phyloP scores from a whole-genome alignment of 1,140 invertebrate genomes.

The Arion vulgaris region DNA sequence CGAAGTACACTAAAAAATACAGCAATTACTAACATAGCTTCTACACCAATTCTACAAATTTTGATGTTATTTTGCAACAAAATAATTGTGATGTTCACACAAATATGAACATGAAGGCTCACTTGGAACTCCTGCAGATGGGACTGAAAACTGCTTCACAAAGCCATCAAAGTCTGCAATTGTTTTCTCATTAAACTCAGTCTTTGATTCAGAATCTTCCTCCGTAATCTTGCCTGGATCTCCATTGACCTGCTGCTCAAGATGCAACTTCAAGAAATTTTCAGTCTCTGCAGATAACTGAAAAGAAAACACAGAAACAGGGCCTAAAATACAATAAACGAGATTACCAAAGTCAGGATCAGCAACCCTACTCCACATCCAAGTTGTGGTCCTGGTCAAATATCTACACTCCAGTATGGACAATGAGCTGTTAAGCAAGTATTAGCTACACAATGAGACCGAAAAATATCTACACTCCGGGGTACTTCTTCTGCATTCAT shows the following conservation, averaged over 20 bases:
- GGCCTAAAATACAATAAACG: neutral
- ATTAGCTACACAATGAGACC: no score
- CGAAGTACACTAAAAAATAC: no score
- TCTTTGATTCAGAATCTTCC: neutral
- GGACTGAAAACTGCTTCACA: constrained; percentile 22
- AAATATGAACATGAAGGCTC: neutral
- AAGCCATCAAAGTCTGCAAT: constrained; percentile 26
- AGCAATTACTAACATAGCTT: no score
- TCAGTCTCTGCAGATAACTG: constrained; percentile 31
- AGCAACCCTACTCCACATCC: no score
- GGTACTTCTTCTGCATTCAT: no score
- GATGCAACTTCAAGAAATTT: constrained; percentile 3
- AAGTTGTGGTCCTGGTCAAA: no score
- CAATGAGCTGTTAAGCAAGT: no score
- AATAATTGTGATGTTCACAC: no score
- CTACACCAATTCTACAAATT: no score
- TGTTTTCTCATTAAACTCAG: constrained; percentile 8
- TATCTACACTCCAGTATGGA: no score
- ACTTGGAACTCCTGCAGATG: constrained; percentile 29
- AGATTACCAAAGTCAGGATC: neutral
- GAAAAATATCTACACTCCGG: no score
- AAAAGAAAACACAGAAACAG: neutral
- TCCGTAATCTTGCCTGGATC: neutral
- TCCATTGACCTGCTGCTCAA: neutral
- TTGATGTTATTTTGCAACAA: no score